These are phyloP conservation scores for Acrossocheilus wenchowensis DNA, from an alignment of 2,797 vertebrate genomes.

Conservation along the genomic window DNA sequence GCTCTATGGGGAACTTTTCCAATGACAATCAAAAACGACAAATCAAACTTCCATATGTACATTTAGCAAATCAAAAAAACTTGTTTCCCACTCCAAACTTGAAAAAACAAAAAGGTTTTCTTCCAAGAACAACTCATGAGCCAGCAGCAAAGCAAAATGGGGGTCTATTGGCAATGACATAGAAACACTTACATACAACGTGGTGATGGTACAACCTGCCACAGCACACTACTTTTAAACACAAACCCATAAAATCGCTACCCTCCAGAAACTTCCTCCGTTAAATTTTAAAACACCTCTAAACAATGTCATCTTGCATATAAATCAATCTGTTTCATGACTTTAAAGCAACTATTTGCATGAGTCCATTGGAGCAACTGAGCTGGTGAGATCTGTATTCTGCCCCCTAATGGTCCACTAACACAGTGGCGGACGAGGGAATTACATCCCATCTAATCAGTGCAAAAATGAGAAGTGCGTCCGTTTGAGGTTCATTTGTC, in stretches of 20 bases:
- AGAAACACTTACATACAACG: constrained; percentile 29
- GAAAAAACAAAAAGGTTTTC: constrained; percentile 27
- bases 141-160: constrained; percentile 50
- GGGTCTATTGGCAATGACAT: constrained; percentile 44
- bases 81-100: constrained; percentile 45
- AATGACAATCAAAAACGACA: constrained; percentile 29
- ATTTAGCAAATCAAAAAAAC: constrained; percentile 32
- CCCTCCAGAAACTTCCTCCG: background rate
- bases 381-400: constrained; percentile 40
- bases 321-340: background rate
- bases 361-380: background rate
- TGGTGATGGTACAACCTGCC: constrained; percentile 27
- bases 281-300: constrained; percentile 12
- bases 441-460: constrained; percentile 18
- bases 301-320: constrained; percentile 32
- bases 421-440: constrained; percentile 20
- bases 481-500: constrained; percentile 9
- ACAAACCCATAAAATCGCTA: constrained; percentile 39
- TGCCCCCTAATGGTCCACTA: constrained; percentile 51
- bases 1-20: constrained; percentile 33
- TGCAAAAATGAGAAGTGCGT: constrained; percentile 41
- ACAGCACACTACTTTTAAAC: constrained; percentile 42
- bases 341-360: constrained; percentile 37
- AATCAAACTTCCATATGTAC: constrained; percentile 38
- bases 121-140: constrained; percentile 44